Evolutionary conservation across 2,888 invertebrate genomes (phyloP).

Genomic region (Dicyrtoma fusca): DNA sequence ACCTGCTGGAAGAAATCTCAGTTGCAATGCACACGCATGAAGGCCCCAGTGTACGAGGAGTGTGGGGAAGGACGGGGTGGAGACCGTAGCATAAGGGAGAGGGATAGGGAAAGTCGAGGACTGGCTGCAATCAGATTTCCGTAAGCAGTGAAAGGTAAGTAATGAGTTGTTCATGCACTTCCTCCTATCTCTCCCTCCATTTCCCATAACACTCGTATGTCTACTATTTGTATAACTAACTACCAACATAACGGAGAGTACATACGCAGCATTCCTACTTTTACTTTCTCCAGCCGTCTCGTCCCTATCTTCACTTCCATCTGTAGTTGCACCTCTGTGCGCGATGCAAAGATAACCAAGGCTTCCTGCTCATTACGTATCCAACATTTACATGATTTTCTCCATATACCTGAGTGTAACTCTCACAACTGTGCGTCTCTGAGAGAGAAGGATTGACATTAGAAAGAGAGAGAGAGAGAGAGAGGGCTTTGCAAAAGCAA

Average conservation of each 20-base stretch:
- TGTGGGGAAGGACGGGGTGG: too few relatives aligned
- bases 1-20: too few relatives aligned
- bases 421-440: too few relatives aligned
- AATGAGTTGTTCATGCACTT: conserved; percentile 17
- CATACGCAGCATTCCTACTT: background rate
- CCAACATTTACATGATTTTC: too few relatives aligned
- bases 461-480: background rate
- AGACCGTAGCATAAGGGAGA: too few relatives aligned
- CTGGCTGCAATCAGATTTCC: conserved; percentile 16
- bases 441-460: background rate
- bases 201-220: background rate
- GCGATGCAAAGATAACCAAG: too few relatives aligned
- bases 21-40: too few relatives aligned
- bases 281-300: background rate
- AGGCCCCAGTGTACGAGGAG: too few relatives aligned
- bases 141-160: conserved; percentile 14
- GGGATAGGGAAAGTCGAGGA: too few relatives aligned
- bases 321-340: too few relatives aligned
- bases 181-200: background rate
- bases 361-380: too few relatives aligned
- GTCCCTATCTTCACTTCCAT: background rate
- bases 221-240: background rate
- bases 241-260: background rate
- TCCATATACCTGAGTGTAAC: too few relatives aligned
- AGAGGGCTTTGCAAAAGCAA: background rate